A percentile compares a stretch with the other conserved stretches of the same genome.
These are phyloP conservation scores for Hyla sarda DNA, from an alignment of 2,113 vertebrate species.

Conservation along the genomic window DNA sequence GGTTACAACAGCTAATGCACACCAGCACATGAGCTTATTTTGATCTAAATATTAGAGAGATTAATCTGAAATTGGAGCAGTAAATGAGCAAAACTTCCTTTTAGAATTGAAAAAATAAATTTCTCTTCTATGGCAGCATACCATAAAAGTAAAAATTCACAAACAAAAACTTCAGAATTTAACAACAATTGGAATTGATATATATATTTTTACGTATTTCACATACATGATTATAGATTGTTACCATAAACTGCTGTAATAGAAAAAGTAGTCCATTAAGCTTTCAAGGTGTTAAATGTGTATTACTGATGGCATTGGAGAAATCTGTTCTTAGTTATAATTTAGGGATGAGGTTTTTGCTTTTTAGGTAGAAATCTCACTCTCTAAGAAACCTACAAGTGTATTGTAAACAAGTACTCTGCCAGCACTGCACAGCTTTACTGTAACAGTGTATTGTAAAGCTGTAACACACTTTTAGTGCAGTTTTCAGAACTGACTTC, in stretches of 20 bases:
- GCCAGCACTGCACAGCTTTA: neutral
- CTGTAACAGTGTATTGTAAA: slow-evolving; percentile 72
- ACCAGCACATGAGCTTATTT: too few species aligned
- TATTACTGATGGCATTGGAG: neutral
- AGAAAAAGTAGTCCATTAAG: slow-evolving; percentile 15
- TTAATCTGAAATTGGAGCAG: neutral
- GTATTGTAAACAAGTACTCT: slow-evolving; percentile 50
- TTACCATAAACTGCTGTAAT: neutral
- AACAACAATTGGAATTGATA: neutral
- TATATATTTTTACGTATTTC: neutral
- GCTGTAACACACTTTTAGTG: slow-evolving; percentile 62
- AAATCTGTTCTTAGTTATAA: neutral
- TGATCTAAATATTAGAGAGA: neutral
- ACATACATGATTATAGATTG: neutral
- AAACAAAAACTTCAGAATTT: neutral
- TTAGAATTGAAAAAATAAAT: neutral
- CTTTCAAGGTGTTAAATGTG: neutral
- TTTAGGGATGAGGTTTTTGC: neutral
- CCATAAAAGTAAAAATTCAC: neutral
- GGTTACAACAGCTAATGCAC: neutral
- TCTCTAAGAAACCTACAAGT: slow-evolving; percentile 16
- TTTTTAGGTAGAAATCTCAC: slow-evolving; percentile 8
- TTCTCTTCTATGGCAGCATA: neutral
- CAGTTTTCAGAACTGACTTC: slow-evolving; percentile 63
- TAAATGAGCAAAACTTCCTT: neutral